phyloP scores from a whole-genome alignment of 2,113 vertebrate genomes.

The Oxyura jamaicensis region DNA sequence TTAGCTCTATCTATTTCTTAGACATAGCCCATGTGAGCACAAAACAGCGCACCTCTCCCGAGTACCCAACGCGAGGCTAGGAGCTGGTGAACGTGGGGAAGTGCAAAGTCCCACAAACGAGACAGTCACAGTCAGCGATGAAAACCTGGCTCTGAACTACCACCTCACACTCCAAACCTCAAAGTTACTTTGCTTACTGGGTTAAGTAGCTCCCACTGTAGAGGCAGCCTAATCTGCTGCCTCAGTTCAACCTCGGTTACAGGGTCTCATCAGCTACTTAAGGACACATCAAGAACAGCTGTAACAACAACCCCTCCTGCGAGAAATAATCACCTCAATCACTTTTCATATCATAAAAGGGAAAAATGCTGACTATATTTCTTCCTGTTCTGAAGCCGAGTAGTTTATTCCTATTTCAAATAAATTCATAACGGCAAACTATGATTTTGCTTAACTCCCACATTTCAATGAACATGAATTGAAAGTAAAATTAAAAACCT shows the following conservation, averaged over 20 bases:
- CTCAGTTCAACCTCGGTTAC: not conserved
- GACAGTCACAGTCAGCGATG: fast-evolving
- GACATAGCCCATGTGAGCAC: fast-evolving
- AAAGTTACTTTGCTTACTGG: not conserved
- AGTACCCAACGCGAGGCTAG: not conserved
- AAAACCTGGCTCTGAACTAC: not conserved
- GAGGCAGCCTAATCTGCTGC: not conserved
- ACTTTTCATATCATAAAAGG: not conserved
- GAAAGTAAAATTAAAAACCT: not conserved
- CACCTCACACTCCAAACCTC: fast-evolving
- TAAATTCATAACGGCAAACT: not conserved
- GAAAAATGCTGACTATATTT: not conserved
- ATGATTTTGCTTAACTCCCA: not conserved
- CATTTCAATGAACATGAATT: not conserved
- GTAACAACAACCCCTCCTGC: not conserved
- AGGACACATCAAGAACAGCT: not conserved
- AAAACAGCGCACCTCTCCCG: not conserved
- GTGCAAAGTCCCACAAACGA: not conserved
- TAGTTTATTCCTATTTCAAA: not conserved
- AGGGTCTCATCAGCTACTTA: not conserved
- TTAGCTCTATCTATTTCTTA: too few species aligned
- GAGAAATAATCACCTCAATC: not conserved
- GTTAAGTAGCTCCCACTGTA: not conserved
- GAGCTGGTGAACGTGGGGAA: not conserved
- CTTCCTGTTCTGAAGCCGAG: not conserved